Evolutionary conservation across 2,888 invertebrate genomes (phyloP).

Genomic region (Darwinula stevensoni): DNA sequence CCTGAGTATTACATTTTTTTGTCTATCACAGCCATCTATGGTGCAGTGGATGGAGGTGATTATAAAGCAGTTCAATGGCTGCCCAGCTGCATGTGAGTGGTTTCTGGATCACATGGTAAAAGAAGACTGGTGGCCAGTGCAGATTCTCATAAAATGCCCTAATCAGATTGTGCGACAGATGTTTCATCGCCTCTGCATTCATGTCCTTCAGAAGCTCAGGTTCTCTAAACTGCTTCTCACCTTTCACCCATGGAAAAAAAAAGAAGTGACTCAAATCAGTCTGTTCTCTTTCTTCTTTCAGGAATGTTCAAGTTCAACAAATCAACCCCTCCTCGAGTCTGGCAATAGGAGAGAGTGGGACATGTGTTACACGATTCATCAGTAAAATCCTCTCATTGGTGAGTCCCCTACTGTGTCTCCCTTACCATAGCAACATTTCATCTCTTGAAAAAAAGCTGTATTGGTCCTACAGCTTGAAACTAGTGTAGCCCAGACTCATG

Average conservation of each 20-base stretch:
- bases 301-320: neutral
- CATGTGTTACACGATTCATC: slow-evolving; percentile 69
- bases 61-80: slow-evolving; percentile 77
- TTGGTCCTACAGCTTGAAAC: slow-evolving; percentile 3
- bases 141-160: slow-evolving; percentile 76
- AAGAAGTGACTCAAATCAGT: too few relatives aligned
- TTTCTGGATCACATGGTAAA: slow-evolving; percentile 74
- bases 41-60: slow-evolving; percentile 83
- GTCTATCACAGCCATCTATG: slow-evolving; percentile 50
- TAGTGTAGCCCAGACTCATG: slow-evolving; percentile 21
- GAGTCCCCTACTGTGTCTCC: slow-evolving; percentile 15
- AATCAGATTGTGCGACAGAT: slow-evolving; percentile 90
- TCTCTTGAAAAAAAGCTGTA: too few relatives aligned
- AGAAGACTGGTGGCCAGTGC: slow-evolving; percentile 85
- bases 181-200: slow-evolving; percentile 80
- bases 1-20: slow-evolving; percentile 1
- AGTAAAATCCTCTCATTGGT: slow-evolving; percentile 55
- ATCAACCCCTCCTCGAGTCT: neutral
- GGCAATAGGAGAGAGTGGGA: slow-evolving; percentile 8
- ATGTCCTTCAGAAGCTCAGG: slow-evolving; percentile 69
- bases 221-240: slow-evolving; percentile 15
- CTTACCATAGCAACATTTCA: neutral
- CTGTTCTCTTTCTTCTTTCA: slow-evolving; percentile 6
- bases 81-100: slow-evolving; percentile 65
- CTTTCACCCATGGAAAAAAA: too few relatives aligned